Base-by-base conservation (phyloP, 2,113 vertebrate species). In the Seriola aureovittata region DNA sequence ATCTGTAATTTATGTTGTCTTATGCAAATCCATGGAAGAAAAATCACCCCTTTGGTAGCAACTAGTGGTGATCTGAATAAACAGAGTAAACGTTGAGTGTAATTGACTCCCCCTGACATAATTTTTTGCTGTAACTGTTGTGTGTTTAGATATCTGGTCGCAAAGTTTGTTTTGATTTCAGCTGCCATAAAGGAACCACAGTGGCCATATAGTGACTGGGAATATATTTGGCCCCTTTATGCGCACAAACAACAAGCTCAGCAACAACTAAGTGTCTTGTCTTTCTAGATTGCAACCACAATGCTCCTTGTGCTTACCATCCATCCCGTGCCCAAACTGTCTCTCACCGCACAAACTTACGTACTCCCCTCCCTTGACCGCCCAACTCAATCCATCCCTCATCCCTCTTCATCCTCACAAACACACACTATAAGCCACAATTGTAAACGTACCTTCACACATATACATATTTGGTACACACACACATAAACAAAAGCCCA, bases 161-260 rank as follows among this genome's bases (percentile, higher is more conserved):
- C 90, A 94, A 86, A 83, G 88, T 93, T 90, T 93, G 88, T 93
- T 94, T 92, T 92, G 81, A 90, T 86, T 91, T 84, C 71, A 81
- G 78, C 80, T 81, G 84, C 85, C 78, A 80, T 92, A 75, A 87
- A 85, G 87, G 78, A 89, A 89, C 92, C 90, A 81, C 88, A 90
- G 80, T 78, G 88, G 85, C 84, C 86, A 80, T 88, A 73, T 81
- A 86, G 88, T 72, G 79, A 91, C 89, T 90, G 90, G 81, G 86
- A 88, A 89, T 87, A 85, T 79, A 74, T 88, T 78, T 81, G 83
- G 80, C 82, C 84, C 55, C 68, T 78, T 89, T 69, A 85, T 75
- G 77, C 59, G 60, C 72, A 4, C 69, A 88, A 80, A 89, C 91
- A 86, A 81, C 70, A 54, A 89, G 86, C 87, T 88, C 75, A 75